Conservation (phyloP, 2,113 vertebrate species). For the Petrocephalus microphthalmus region DNA sequence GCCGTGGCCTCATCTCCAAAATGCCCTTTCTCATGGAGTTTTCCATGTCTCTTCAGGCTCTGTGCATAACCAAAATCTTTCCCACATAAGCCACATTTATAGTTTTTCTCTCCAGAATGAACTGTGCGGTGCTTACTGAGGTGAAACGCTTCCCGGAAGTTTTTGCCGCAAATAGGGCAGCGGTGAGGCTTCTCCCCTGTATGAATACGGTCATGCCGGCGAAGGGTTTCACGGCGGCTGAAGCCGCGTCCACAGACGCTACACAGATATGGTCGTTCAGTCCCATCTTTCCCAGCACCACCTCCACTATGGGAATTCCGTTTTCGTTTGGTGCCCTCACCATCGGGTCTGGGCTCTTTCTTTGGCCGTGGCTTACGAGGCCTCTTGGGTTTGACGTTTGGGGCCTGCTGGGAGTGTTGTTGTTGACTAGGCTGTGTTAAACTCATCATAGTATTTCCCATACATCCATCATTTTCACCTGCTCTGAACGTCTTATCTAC, state of each 20-base stretch:
- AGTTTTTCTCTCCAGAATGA: conserved; percentile 69
- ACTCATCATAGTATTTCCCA: conserved; percentile 62
- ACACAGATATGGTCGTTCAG: conserved; percentile 78
- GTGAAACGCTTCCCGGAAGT: conserved; percentile 68
- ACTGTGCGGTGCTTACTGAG: conserved; percentile 64
- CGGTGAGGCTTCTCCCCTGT: conserved; percentile 60
- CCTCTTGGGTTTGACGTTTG: conserved; percentile 51
- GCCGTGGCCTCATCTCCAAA: conserved; percentile 41
- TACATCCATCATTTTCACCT: conserved; percentile 37
- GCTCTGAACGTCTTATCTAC: conserved; percentile 24
- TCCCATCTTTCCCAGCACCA: conserved; percentile 45
- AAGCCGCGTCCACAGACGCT: conserved; percentile 71
- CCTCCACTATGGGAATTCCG: conserved; percentile 39
- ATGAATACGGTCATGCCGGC: conserved; percentile 59
- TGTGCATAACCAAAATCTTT: conserved; percentile 71
- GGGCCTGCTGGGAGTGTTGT: conserved; percentile 35
- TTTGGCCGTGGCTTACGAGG: conserved; percentile 62
- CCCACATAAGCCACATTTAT: conserved; percentile 67
- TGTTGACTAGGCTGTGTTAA: conserved; percentile 58
- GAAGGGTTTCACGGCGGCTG: conserved; percentile 52
- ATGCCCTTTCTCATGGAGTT: conserved; percentile 60
- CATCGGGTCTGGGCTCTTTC: conserved; percentile 44
- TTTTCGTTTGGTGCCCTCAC: conserved; percentile 46
- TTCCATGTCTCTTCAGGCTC: conserved; percentile 66
- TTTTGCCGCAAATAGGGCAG: conserved; percentile 66